Percentiles rank a stretch among this genome's conserved stretches.
These are phyloP conservation scores for Amphibalanus amphitrite DNA, from an alignment of 1,140 invertebrate species.

Conservation along the genomic window DNA sequence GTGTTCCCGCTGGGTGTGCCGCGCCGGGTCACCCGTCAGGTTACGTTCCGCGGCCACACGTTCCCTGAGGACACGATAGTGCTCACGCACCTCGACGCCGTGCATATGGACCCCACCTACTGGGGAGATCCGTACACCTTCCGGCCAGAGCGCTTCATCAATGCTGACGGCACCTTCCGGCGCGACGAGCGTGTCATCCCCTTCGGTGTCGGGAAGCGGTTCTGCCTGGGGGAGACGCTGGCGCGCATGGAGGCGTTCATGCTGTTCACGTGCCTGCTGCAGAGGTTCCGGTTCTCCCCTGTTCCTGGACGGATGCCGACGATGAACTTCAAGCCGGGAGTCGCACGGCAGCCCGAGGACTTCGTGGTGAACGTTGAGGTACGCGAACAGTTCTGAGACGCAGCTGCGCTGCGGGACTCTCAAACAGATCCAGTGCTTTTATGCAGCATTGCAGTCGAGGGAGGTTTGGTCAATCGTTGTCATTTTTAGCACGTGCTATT, in stretches of 20 bases:
- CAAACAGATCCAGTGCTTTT: too few relatives aligned
- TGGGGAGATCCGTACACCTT: slow-evolving; percentile 26
- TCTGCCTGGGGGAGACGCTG: slow-evolving; percentile 55
- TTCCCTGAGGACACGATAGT: slow-evolving; percentile 37
- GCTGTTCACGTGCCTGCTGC: slow-evolving; percentile 48
- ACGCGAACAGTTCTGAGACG: too few relatives aligned
- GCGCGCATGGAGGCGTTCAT: slow-evolving; percentile 53
- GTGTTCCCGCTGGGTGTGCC: slow-evolving; percentile 49
- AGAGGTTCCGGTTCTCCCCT: slow-evolving; percentile 29
- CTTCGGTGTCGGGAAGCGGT: slow-evolving; percentile 43
- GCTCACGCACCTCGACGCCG: slow-evolving; percentile 43
- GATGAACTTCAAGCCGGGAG: not conserved
- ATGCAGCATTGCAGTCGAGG: too few relatives aligned
- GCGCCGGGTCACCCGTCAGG: slow-evolving; percentile 32
- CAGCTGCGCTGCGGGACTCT: too few relatives aligned
- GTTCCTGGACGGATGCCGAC: not conserved
- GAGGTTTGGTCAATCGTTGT: too few relatives aligned
- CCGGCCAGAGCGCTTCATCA: slow-evolving; percentile 27
- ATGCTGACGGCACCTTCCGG: slow-evolving; percentile 18
- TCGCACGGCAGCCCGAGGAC: too few relatives aligned
- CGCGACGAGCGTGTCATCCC: slow-evolving; percentile 19
- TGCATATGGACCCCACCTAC: slow-evolving; percentile 42
- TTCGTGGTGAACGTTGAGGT: too few relatives aligned
- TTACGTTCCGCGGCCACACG: slow-evolving; percentile 11
- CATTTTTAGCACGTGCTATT: too few relatives aligned